Base-by-base conservation (phyloP, 2,888 invertebrate species). In the Platerodrilus igneus region DNA sequence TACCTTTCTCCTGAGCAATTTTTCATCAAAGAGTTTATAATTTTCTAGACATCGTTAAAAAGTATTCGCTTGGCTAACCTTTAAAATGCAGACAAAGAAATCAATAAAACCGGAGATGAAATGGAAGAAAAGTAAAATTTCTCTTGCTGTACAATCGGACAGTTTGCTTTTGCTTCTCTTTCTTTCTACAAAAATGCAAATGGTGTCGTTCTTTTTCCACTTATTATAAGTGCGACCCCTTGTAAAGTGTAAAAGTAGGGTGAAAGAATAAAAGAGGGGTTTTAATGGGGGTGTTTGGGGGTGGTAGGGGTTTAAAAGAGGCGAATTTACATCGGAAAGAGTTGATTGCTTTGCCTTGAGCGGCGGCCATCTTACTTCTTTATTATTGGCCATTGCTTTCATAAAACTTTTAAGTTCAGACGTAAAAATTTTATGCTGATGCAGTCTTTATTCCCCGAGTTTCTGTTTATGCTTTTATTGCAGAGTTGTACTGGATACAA, bases 211-310 rank as follows among this genome's bases (percentile, higher is more conserved):
- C 42, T 41, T 45, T 45, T 49, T 45, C 42, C 36, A 47, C 47
- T 47, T 42, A 42, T 47, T 49, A 41, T 32, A 38, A 34, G 46
- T 28, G 34, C 36, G 41, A 37, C 41, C 45, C 35, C 58, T 61
- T 58, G 54, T 55, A 59, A 63, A 63, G 62, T 63, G 63, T 63
- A 65, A 66, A 66, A 66, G 66, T 66, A 66, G 66, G 66, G 64
- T 65, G 64, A 65, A 66, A 66, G 65, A 66, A 64, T 64, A 64
- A 63, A 63, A 64, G 63, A 64, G 65, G 63, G 64, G 63, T 59
- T 60, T 60, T 58, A 63, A 63, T 57, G 59, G 57, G 59, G 56
- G 60, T 55, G 57, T 55, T 57, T 55, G 59, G 57, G 58, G 59
- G 59, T 57, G 58, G 56, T 48, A 42, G 56, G 58, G 55, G 43